Conservation (phyloP, 2,888 invertebrate genomes). For the Chloroclysta siterata region DNA sequence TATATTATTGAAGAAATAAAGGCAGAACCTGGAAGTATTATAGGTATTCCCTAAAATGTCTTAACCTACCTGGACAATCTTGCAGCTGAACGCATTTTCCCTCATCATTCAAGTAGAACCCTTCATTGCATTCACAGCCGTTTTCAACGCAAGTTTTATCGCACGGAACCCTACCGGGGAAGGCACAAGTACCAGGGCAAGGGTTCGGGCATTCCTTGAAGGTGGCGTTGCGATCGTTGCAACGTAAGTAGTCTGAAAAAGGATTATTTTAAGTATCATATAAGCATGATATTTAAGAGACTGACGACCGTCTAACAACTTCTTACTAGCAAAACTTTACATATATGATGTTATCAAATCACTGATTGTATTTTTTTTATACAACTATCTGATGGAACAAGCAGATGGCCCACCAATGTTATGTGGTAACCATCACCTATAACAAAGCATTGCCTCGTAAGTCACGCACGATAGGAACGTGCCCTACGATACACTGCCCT, state of each 20-base stretch:
- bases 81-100: slow-evolving; percentile 47
- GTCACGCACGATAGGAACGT: too few species aligned
- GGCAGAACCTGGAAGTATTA: neutral
- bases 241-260: slow-evolving; percentile 38
- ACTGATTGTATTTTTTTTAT: too few species aligned
- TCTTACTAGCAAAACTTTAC: too few species aligned
- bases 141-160: slow-evolving; percentile 28
- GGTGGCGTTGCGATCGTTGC: slow-evolving; percentile 51
- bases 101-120: slow-evolving; percentile 43
- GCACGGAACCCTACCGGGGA: slow-evolving; percentile 33
- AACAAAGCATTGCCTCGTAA: too few species aligned
- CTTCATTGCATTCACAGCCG: slow-evolving; percentile 53
- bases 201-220: slow-evolving; percentile 42
- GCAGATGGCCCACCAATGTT: too few species aligned
- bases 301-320: too few species aligned
- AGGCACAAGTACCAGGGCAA: slow-evolving; percentile 46
- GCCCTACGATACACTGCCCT: too few species aligned
- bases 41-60: neutral
- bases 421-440: too few species aligned
- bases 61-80: slow-evolving; percentile 50
- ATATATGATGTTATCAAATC: too few species aligned
- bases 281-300: too few species aligned
- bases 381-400: too few species aligned
- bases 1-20: neutral
- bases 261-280: neutral